Percentiles rank a stretch among this genome's conserved stretches.
Conservation (phyloP, 37 sponge, comb jelly and placozoan genomes). For the Spongilla lacustris region DNA sequence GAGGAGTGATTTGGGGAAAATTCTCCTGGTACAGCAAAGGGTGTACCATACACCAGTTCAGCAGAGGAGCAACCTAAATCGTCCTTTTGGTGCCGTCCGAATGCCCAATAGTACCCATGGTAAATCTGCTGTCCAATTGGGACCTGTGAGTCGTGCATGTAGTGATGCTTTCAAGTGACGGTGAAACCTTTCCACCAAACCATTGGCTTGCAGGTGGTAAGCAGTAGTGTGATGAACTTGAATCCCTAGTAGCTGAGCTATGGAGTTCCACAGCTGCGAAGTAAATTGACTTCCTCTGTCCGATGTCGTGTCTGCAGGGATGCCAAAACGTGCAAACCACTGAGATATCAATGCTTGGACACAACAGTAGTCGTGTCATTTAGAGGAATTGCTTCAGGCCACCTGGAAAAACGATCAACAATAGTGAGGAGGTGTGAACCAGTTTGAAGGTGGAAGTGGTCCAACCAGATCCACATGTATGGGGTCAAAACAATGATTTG, state of each 20-base stretch:
- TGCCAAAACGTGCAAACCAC: slow-evolving; percentile 27
- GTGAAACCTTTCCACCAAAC: slow-evolving; percentile 30
- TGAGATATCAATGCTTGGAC: slow-evolving; percentile 25
- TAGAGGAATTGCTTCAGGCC: slow-evolving; percentile 48
- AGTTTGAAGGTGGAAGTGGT: slow-evolving; percentile 33
- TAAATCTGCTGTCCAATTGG: slow-evolving; percentile 33
- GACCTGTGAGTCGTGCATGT: slow-evolving; percentile 11
- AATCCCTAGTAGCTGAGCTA: slow-evolving; percentile 13
- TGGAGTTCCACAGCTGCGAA: slow-evolving; percentile 33
- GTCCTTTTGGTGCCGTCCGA: slow-evolving; percentile 34
- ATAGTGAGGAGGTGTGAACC: slow-evolving; percentile 37
- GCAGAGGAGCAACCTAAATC: slow-evolving; percentile 29
- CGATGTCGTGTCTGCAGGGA: slow-evolving; percentile 20
- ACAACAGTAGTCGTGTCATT: slow-evolving; percentile 31
- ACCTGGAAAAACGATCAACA: slow-evolving; percentile 32
- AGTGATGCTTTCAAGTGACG: slow-evolving; percentile 37
- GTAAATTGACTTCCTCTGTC: slow-evolving; percentile 49
- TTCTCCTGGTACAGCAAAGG: slow-evolving; percentile 24
- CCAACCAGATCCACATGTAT: slow-evolving; percentile 39
- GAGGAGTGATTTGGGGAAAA: too few relatives aligned
- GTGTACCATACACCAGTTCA: slow-evolving; percentile 32
- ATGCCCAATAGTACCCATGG: slow-evolving; percentile 30
- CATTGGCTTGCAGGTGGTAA: slow-evolving; percentile 46
- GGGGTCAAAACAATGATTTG: slow-evolving; percentile 15
- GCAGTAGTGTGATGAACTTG: slow-evolving; percentile 34